Evolutionary conservation across 2,113 vertebrate genomes (phyloP), one percentile per base, ranked within the genome.

Genomic region (Planiliza haematocheilus): DNA sequence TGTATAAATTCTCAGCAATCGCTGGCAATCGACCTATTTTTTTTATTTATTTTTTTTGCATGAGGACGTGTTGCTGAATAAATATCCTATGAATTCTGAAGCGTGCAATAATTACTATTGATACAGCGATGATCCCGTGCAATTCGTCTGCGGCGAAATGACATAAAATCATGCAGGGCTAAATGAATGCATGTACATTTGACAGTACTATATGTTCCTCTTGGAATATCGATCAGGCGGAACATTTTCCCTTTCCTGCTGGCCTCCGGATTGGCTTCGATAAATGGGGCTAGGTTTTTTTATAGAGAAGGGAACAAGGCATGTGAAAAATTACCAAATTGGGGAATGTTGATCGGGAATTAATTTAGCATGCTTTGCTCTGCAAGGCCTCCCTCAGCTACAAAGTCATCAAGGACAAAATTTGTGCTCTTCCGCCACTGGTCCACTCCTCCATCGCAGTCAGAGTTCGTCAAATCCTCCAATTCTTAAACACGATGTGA

Each of bases 271-370:
- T 68, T 72, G 70, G 66, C 37, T 49, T 62, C 79, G 49, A 76
- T 66, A 36, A 74, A 84, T 80, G 37, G 53, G 21, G 24, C 53
- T 58, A 51, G 53, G 24, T 21, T 73, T 77, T 74, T 73, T 81
- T 70, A 81, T 52, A 84, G 46, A 55, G 59, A 59, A 9, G 39
- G 37, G 36, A 48, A 30, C 37, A 46, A 17, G 43, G 36, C 7
- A 2, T 53, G 42, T 82, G 71, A 85, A 57, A 73, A 82, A 77
- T 74, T 64, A 81, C 41, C 67, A 64, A 65, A 56, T 37, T 45
- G 41, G 66, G 46, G 18, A 72, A 62, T 34, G 66, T 53, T 74
- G 64, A 85, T 79, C 48, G 43, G 24, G 53, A 66, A 69, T 79
- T 56, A 66, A 77, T 60, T 66, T 34, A 39, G 38, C 7, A 4